Percentiles rank a stretch among this genome's conserved stretches.
Evolutionary conservation across 1,140 invertebrate genomes (phyloP).

Genomic region (Drosophila novamexicana): DNA sequence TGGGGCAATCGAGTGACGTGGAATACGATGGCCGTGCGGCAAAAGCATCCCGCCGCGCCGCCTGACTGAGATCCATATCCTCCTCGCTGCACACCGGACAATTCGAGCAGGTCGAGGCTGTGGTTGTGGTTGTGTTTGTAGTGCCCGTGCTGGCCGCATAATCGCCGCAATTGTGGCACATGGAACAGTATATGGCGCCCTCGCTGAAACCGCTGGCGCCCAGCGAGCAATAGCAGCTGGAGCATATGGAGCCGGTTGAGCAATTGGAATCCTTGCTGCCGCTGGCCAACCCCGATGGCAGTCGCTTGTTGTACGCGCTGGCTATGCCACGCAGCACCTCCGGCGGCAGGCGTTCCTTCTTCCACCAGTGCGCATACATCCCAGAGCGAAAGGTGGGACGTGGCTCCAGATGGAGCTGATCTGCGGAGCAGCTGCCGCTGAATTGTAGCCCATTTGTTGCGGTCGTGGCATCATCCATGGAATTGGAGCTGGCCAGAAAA

Average conservation of each 20-base stretch:
- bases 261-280: constrained; percentile 63
- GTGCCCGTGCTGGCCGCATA: constrained; percentile 45
- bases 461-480: constrained; percentile 56
- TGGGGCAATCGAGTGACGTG: constrained; percentile 69
- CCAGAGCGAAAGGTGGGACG: constrained; percentile 89
- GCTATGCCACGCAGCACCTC: constrained; percentile 86
- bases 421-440: constrained; percentile 61
- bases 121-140: constrained; percentile 71
- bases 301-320: constrained; percentile 77
- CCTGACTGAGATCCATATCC: constrained; percentile 16
- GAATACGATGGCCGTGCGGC: constrained; percentile 47
- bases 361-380: constrained; percentile 96
- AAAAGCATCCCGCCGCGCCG: constrained; percentile 10
- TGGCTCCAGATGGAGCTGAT: constrained; percentile 49
- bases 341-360: constrained; percentile 92
- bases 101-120: constrained; percentile 54
- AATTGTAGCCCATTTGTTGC: constrained; percentile 41
- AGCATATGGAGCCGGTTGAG: constrained; percentile 44
- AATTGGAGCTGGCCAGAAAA: constrained; percentile 60
- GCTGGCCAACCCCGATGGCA: constrained; percentile 31
- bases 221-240: constrained; percentile 53
- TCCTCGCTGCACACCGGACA: constrained; percentile 72
- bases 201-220: constrained; percentile 74
- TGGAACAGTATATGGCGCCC: constrained; percentile 68
- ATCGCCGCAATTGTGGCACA: constrained; percentile 73